These are phyloP conservation scores for Sarcophaga rosellei DNA, from an alignment of 2,888 invertebrate species.

Conservation along the genomic window DNA sequence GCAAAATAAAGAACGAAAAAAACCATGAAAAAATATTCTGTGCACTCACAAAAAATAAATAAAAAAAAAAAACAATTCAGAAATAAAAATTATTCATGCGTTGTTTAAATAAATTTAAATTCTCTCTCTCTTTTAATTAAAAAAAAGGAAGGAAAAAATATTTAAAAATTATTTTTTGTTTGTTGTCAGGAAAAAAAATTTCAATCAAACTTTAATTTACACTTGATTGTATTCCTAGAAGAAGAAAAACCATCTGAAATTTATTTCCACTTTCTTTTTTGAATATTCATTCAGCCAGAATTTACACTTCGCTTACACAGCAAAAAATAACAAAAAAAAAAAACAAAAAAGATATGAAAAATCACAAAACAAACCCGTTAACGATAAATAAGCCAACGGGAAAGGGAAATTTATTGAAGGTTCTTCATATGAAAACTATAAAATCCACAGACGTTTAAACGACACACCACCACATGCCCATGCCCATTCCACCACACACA, in stretches of 20 bases:
- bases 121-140: no score
- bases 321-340: neutral
- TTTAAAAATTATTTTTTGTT: neutral
- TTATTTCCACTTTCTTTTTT: neutral
- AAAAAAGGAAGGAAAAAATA: neutral
- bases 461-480: neutral
- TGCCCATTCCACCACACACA: neutral
- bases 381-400: neutral
- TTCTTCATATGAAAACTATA: neutral
- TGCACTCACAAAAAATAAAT: no score
- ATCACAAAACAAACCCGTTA: constrained; percentile 3
- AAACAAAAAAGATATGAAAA: neutral
- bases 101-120: no score
- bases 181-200: neutral
- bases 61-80: no score
- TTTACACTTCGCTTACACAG: constrained; percentile 25
- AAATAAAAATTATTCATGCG: no score
- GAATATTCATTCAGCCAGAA: constrained; percentile 27
- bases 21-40: no score
- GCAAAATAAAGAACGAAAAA: no score
- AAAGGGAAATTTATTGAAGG: constrained; percentile 16
- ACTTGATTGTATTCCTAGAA: constrained; percentile 21
- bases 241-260: constrained; percentile 2
- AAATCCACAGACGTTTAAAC: neutral
- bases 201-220: constrained; percentile 8